A percentile compares a stretch with the other conserved stretches of the same genome.
Evolutionary conservation across 1,140 invertebrate genomes (phyloP).

Genomic region (Drosophila navojoa): DNA sequence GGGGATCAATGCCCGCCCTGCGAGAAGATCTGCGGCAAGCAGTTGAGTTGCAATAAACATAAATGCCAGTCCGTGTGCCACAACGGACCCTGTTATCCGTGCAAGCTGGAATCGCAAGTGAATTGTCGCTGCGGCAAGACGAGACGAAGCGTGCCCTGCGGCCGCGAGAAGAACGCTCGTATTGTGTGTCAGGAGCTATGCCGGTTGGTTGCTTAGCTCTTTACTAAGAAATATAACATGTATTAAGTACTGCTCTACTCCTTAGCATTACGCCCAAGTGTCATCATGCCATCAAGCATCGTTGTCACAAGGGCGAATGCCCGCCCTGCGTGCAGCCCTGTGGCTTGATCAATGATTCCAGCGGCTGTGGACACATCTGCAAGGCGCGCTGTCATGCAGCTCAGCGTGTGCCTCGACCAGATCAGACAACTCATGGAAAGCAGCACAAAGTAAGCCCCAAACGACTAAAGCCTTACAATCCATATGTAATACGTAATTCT

Average conservation of each 20-base stretch:
- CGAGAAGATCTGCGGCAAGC: constrained; percentile 93
- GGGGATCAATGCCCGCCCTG: constrained; percentile 93
- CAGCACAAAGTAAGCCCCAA: constrained; percentile 42
- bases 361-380: constrained; percentile 91
- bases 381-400: constrained; percentile 91
- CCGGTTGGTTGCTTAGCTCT: constrained; percentile 43
- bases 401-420: constrained; percentile 85
- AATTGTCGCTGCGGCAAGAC: constrained; percentile 93
- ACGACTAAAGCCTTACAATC: neutral
- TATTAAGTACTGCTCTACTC: neutral
- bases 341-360: constrained; percentile 84
- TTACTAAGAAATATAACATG: neutral
- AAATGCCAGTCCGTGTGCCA: constrained; percentile 95
- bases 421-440: constrained; percentile 19
- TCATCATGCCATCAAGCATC: constrained; percentile 91
- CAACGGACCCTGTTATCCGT: constrained; percentile 95
- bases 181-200: constrained; percentile 91
- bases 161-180: constrained; percentile 89
- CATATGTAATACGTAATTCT: neutral
- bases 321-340: constrained; percentile 92
- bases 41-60: constrained; percentile 93
- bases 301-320: constrained; percentile 94
- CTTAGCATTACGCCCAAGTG: constrained; percentile 89
- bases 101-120: constrained; percentile 90
- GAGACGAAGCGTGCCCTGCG: constrained; percentile 93